These are phyloP conservation scores for Thaumatotibia leucotreta DNA, from an alignment of 1,140 invertebrate genomes.

Conservation along the genomic window DNA sequence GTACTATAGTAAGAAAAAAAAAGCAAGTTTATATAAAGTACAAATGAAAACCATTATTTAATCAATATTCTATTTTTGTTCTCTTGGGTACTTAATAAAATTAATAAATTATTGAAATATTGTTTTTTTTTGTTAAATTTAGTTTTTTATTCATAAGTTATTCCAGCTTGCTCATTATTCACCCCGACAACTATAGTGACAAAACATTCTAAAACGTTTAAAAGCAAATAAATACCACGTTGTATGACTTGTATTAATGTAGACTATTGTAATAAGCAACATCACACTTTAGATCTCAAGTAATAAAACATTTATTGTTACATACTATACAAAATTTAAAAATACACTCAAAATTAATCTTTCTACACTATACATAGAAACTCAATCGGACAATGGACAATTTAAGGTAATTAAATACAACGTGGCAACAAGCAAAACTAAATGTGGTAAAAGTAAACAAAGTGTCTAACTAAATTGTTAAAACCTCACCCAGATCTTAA, in stretches of 20 bases:
- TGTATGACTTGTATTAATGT: too few species aligned
- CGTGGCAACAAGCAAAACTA: background rate
- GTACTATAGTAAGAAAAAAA: too few species aligned
- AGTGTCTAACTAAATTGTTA: slow-evolving; percentile 1
- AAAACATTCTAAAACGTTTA: background rate
- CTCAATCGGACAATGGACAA: background rate
- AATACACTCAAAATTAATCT: background rate
- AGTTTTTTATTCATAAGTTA: too few species aligned
- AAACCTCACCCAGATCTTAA: background rate
- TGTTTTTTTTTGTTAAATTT: too few species aligned
- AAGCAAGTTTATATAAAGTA: too few species aligned
- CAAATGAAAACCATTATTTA: too few species aligned
- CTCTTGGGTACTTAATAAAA: too few species aligned
- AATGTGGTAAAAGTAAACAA: background rate
- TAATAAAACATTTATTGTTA: background rate
- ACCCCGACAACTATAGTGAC: background rate
- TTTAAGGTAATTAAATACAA: background rate
- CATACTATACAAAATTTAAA: background rate
- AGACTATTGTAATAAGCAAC: background rate
- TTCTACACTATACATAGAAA: background rate
- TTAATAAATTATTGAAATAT: too few species aligned
- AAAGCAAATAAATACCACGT: slow-evolving; percentile 12
- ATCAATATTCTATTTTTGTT: too few species aligned
- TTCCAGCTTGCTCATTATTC: background rate
- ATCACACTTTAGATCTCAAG: background rate